Conservation (phyloP, 2,888 invertebrate genomes). For the Chromoteleia sp. region DNA sequence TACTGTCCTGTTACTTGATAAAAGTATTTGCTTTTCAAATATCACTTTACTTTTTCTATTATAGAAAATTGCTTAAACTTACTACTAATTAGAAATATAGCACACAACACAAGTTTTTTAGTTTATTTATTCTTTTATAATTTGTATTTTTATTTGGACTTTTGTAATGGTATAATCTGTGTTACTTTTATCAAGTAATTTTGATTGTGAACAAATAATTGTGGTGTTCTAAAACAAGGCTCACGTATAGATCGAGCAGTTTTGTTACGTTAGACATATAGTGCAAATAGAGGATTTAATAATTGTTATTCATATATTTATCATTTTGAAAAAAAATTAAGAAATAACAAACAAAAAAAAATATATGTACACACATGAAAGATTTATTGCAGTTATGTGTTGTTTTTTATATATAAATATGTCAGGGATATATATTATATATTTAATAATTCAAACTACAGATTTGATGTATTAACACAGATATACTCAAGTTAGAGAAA, state of each 20-base stretch:
- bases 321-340: slow-evolving; percentile 38
- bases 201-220: slow-evolving; percentile 47
- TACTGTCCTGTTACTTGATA: slow-evolving; percentile 54
- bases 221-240: slow-evolving; percentile 56
- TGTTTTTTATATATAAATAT: slow-evolving; percentile 41
- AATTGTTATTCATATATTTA: slow-evolving; percentile 60
- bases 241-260: slow-evolving; percentile 35
- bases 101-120: no score
- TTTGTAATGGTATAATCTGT: no score
- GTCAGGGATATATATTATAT: slow-evolving; percentile 33
- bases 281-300: slow-evolving; percentile 59
- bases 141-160: no score
- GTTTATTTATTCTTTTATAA: not conserved
- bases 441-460: slow-evolving; percentile 25
- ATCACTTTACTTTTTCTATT: no score
- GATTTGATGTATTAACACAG: slow-evolving; percentile 43
- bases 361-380: slow-evolving; percentile 25
- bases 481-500: slow-evolving; percentile 22
- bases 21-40: slow-evolving; percentile 18
- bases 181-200: slow-evolving; percentile 59
- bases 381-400: slow-evolving; percentile 45
- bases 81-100: no score
- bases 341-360: slow-evolving; percentile 9
- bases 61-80: no score
- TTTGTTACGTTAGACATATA: slow-evolving; percentile 55